Conservation (phyloP, 2,888 invertebrate genomes). For the Callosobruchus maculatus region DNA sequence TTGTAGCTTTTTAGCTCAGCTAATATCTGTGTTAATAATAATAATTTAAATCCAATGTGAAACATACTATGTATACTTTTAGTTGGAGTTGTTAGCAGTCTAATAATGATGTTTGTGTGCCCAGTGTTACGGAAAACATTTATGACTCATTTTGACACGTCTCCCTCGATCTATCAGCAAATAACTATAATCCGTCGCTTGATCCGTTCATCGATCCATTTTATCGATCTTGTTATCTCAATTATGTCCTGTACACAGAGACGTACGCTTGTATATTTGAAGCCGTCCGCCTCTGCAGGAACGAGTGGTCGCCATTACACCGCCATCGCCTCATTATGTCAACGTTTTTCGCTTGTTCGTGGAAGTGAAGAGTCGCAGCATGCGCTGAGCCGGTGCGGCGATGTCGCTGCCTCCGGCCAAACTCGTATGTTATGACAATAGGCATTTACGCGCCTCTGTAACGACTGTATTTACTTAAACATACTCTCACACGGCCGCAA, state of each 20-base stretch:
- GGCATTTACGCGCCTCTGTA: constrained; percentile 30
- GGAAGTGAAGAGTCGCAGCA: background rate
- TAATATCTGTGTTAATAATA: too few relatives aligned
- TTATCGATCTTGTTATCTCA: background rate
- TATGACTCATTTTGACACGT: background rate
- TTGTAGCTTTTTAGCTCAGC: too few relatives aligned
- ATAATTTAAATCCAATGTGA: too few relatives aligned
- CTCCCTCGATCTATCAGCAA: background rate
- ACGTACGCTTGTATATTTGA: background rate
- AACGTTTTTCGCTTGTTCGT: background rate
- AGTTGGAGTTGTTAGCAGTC: too few relatives aligned
- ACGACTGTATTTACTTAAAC: constrained; percentile 38
- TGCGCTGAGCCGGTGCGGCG: background rate
- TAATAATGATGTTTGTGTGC: too few relatives aligned
- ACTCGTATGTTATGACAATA: constrained; percentile 35
- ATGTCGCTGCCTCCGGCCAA: constrained; percentile 17
- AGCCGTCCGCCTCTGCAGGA: background rate
- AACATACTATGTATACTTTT: too few relatives aligned
- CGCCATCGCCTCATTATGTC: background rate
- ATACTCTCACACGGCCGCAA: constrained; percentile 8
- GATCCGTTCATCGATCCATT: background rate
- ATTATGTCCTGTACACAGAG: background rate
- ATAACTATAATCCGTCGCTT: background rate
- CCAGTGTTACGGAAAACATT: too few relatives aligned
- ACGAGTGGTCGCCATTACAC: background rate